A percentile compares a stretch with the other conserved stretches of the same genome.
phyloP scores from a whole-genome alignment of 2,888 invertebrate genomes.

The Sphinx pinastri region DNA sequence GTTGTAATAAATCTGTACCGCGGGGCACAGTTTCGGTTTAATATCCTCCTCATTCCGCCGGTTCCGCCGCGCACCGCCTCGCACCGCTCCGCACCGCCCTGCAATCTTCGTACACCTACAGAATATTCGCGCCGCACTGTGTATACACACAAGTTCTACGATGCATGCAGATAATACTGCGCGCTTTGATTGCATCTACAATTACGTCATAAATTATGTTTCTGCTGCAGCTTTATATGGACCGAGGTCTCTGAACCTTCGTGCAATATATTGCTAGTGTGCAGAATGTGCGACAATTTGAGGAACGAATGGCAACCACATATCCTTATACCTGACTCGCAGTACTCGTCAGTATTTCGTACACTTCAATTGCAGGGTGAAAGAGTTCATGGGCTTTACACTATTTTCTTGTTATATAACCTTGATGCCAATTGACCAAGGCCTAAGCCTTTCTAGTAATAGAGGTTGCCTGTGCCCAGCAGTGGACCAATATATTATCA shows the following conservation, averaged over 20 bases:
- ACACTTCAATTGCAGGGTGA: too few species aligned
- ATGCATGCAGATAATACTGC: slow-evolving; percentile 2
- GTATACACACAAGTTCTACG: not conserved
- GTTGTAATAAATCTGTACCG: slow-evolving; percentile 23
- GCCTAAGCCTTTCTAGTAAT: too few species aligned
- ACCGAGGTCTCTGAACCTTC: not conserved
- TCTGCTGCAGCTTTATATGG: not conserved
- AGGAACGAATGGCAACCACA: too few species aligned
- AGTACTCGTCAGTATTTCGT: too few species aligned
- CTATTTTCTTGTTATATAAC: too few species aligned
- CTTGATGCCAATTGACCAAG: too few species aligned
- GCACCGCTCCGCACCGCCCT: not conserved
- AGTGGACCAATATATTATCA: too few species aligned
- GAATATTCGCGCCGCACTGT: not conserved
- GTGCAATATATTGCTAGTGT: not conserved
- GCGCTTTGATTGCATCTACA: slow-evolving; percentile 19
- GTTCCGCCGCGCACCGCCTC: slow-evolving; percentile 3
- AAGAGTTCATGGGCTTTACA: too few species aligned
- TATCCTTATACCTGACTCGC: too few species aligned
- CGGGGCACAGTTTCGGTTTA: slow-evolving; percentile 28
- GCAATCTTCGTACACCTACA: slow-evolving; percentile 6
- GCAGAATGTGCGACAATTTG: too few species aligned
- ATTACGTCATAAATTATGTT: slow-evolving; percentile 6
- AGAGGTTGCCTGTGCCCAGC: too few species aligned
- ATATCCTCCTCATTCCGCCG: slow-evolving; percentile 24